These are phyloP conservation scores for Scaptomyza caliginosa DNA, from an alignment of 2,888 invertebrate species.

Conservation along the genomic window DNA sequence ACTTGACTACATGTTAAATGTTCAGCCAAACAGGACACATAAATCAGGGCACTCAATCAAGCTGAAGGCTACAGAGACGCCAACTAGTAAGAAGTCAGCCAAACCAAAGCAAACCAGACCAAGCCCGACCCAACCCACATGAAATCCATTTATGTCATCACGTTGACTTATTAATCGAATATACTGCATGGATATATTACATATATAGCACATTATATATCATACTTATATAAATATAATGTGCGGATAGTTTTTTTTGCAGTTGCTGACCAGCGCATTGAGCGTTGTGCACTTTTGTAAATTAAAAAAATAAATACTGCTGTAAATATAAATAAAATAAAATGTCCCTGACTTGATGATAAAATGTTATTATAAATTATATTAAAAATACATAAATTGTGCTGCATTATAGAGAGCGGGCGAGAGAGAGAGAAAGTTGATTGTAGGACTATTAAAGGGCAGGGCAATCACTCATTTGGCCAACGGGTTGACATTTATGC, in stretches of 20 bases:
- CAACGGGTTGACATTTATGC: constrained; percentile 64
- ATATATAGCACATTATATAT: constrained; percentile 13
- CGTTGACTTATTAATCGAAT: constrained; percentile 71
- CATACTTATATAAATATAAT: constrained; percentile 9
- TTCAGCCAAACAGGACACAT: constrained; percentile 28
- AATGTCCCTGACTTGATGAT: constrained; percentile 43
- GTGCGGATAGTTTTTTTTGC: constrained; percentile 26
- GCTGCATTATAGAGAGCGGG: constrained; percentile 21
- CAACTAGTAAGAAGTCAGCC: constrained; percentile 4
- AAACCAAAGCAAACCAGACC: constrained; percentile 2
- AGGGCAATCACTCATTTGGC: constrained; percentile 58
- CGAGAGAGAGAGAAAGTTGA: neutral
- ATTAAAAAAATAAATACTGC: constrained; percentile 46
- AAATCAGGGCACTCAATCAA: constrained; percentile 69
- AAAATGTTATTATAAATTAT: constrained; percentile 69
- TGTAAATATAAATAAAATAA: constrained; percentile 34
- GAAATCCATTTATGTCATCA: constrained; percentile 50
- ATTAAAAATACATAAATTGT: constrained; percentile 64
- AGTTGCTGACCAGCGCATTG: constrained; percentile 20
- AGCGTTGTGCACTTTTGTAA: constrained; percentile 57
- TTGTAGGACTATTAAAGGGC: constrained; percentile 10
- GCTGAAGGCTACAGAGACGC: constrained; percentile 31
- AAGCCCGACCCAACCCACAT: constrained; percentile 14
- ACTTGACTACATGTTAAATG: constrained; percentile 23
- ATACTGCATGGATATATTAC: too few species aligned